These are phyloP conservation scores for Aphrophora alni DNA, from an alignment of 2,888 invertebrate species.

Conservation along the genomic window DNA sequence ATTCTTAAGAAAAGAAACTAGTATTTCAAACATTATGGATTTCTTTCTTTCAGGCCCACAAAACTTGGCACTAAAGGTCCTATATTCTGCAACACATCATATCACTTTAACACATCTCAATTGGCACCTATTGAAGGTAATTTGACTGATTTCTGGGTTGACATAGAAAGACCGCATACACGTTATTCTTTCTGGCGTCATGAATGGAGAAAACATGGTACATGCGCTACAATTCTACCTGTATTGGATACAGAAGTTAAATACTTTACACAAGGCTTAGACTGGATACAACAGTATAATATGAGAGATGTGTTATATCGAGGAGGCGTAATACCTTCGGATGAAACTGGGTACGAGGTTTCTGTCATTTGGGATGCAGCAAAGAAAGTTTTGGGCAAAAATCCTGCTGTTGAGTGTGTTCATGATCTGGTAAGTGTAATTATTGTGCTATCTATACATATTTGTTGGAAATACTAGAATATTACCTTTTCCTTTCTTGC, in stretches of 20 bases:
- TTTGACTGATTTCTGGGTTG: slow-evolving; percentile 72
- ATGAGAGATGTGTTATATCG: slow-evolving; percentile 66
- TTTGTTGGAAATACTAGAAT: too few relatives aligned
- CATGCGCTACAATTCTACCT: slow-evolving; percentile 70
- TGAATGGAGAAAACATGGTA: slow-evolving; percentile 86
- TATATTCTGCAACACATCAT: slow-evolving; percentile 71
- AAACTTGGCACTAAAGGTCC: slow-evolving; percentile 72
- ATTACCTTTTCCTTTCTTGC: too few relatives aligned
- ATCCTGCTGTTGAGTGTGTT: slow-evolving; percentile 69
- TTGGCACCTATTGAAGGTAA: slow-evolving; percentile 65
- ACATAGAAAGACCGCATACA: slow-evolving; percentile 67
- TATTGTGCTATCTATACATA: too few relatives aligned
- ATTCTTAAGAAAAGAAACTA: too few relatives aligned
- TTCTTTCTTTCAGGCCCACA: slow-evolving; percentile 66
- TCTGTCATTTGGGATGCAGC: slow-evolving; percentile 62
- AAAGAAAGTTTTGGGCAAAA: slow-evolving; percentile 62
- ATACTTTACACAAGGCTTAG: slow-evolving; percentile 71
- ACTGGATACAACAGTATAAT: slow-evolving; percentile 66
- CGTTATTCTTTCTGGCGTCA: slow-evolving; percentile 73
- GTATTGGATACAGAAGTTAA: slow-evolving; percentile 67
- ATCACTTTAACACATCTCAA: slow-evolving; percentile 68
- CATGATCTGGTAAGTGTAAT: slow-evolving; percentile 59
- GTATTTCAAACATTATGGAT: too few relatives aligned
- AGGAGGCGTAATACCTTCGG: slow-evolving; percentile 65
- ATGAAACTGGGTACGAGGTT: slow-evolving; percentile 58